Evolutionary conservation across 1,140 invertebrate species (phyloP).

Genomic region (Drosophila lacteicornis): DNA sequence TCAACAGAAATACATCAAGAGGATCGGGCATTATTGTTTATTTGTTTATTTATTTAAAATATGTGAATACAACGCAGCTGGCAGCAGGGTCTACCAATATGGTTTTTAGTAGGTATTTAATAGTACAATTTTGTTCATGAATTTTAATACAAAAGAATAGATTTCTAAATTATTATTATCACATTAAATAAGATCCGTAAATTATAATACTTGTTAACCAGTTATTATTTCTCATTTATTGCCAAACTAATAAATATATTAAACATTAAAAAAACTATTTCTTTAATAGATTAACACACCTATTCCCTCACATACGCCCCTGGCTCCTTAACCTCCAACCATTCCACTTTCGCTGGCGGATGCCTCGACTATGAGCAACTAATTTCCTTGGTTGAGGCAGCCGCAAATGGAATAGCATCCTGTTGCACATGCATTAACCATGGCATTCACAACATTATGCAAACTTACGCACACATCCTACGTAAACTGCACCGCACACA

Average conservation of each 20-base stretch:
- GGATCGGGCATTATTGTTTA: background rate
- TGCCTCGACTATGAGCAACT: slow-evolving; percentile 46
- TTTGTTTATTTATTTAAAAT: background rate
- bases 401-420: slow-evolving; percentile 48
- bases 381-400: slow-evolving; percentile 42
- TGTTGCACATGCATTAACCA: slow-evolving; percentile 56
- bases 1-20: background rate
- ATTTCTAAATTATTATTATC: background rate
- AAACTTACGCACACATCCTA: slow-evolving; percentile 43
- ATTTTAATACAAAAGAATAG: background rate
- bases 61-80: background rate
- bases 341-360: slow-evolving; percentile 6
- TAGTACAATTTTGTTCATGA: background rate
- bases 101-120: too few relatives aligned
- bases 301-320: too few relatives aligned
- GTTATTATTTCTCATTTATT: background rate
- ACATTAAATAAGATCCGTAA: too few relatives aligned
- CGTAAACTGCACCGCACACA: background rate
- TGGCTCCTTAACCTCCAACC: background rate
- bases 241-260: background rate
- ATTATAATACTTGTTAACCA: too few relatives aligned
- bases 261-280: background rate
- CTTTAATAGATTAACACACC: background rate
- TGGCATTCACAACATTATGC: slow-evolving; percentile 49
- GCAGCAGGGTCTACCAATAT: background rate